Evolutionary conservation across 2,797 vertebrate genomes (phyloP), one percentile per base, ranked within the genome.

Genomic region (Lophius americanus): DNA sequence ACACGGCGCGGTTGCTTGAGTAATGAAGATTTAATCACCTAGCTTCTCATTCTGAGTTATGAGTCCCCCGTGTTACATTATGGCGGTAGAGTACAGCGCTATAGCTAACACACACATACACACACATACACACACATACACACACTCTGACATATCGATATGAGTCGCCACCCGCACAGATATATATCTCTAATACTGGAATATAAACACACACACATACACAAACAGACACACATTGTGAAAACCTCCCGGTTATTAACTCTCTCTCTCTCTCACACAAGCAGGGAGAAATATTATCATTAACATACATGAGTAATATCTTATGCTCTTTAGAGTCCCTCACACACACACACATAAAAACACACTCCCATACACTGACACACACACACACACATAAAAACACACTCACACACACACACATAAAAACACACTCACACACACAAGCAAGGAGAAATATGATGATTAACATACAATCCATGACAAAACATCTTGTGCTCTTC

Each of bases 21-120:
- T 91, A 88, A 93, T 92, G 88, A 90, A 89, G 85, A 91, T 91
- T 89, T 92, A 92, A 91, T 92, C 91, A 91, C 85, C 84, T 67
- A 58, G 72, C 78, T 76, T 84, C 82, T 84, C 73, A 33, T 58
- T 68, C 51, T 87, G 87, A 90, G 81, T 92, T 91, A 93, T 91
- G 86, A 87, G 84, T 75, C 64, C 61, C 71, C 2, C 2, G 44
- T 61, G 78, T 64, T 68, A 38, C 33, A 61, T 82, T 67, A 79
- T 65, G 47, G 14, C 56, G 64, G 61, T 68, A 60, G 59, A 35
- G 56, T 58, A 69, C 14, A 68, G 12, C 32, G 39, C 9, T 47
- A 58, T 32, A 51, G 38, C 46, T 12, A 33, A 13, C 61, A 36
- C 52, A 52, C 57, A 57, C 58, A 58, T 53, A 54, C 53, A 53